A percentile compares a stretch with the other conserved stretches of the same genome.
phyloP scores from a whole-genome alignment of 2,888 invertebrate genomes.

The Esperia sulphurella region DNA sequence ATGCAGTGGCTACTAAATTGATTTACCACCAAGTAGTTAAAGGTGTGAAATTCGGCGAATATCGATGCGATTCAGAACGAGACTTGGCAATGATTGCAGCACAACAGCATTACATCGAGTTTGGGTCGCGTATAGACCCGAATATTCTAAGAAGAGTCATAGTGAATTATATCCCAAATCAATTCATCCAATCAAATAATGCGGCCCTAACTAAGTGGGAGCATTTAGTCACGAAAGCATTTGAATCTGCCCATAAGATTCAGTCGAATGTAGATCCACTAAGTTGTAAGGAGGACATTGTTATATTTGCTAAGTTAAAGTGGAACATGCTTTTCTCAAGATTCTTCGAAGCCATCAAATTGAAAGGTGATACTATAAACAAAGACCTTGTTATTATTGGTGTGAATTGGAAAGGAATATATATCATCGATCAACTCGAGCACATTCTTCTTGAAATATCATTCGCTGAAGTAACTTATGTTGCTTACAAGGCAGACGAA shows the following conservation, averaged over 20 bases:
- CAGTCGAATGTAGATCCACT: slow-evolving; percentile 81
- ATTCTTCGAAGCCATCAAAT: slow-evolving; percentile 94
- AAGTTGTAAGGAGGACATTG: slow-evolving; percentile 93
- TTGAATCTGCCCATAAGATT: slow-evolving; percentile 85
- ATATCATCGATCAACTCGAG: slow-evolving; percentile 94
- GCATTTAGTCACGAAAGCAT: slow-evolving; percentile 84
- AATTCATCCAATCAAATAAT: slow-evolving; percentile 82
- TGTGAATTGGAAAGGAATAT: slow-evolving; percentile 96
- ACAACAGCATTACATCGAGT: slow-evolving; percentile 93
- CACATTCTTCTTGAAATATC: slow-evolving; percentile 92
- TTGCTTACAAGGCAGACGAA: slow-evolving; percentile 79
- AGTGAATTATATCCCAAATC: slow-evolving; percentile 90
- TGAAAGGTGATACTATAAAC: slow-evolving; percentile 83
- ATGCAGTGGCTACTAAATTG: slow-evolving; percentile 90
- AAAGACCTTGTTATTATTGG: slow-evolving; percentile 92
- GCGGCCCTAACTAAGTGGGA: slow-evolving; percentile 85
- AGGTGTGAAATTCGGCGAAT: slow-evolving; percentile 95
- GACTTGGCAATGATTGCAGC: slow-evolving; percentile 94
- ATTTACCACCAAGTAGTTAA: slow-evolving; percentile 93
- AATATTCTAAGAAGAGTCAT: slow-evolving; percentile 85
- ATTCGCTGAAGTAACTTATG: slow-evolving; percentile 91
- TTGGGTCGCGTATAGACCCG: slow-evolving; percentile 82
- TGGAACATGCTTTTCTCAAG: slow-evolving; percentile 97
- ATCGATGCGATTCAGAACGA: slow-evolving; percentile 89
- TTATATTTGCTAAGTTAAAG: slow-evolving; percentile 92